These are phyloP conservation scores for Eulemur mongoz DNA, from an alignment of 2,797 vertebrate species.

Conservation along the genomic window DNA sequence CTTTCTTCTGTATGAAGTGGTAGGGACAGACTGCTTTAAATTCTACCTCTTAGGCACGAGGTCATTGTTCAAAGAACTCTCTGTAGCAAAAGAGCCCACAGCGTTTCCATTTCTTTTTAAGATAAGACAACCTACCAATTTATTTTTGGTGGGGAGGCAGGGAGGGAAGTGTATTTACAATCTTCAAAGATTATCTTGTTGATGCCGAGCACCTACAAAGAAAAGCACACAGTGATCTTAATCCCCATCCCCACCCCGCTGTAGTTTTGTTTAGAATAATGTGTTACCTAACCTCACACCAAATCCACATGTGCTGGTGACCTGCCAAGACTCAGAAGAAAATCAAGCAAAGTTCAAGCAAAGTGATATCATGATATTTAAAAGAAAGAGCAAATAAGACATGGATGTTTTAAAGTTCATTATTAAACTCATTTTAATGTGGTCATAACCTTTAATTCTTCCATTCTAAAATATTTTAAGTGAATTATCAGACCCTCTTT, in stretches of 20 bases:
- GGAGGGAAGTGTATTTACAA: neutral
- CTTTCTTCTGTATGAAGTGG: neutral
- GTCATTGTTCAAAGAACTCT: neutral
- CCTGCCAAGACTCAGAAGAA: neutral
- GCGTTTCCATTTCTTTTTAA: neutral
- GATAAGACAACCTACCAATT: neutral
- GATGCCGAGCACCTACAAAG: neutral
- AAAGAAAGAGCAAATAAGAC: neutral
- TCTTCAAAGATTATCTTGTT: neutral
- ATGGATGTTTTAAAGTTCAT: neutral
- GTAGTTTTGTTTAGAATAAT: neutral
- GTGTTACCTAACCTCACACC: neutral
- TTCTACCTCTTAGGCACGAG: neutral
- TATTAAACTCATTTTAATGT: neutral
- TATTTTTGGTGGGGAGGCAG: neutral
- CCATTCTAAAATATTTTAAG: neutral
- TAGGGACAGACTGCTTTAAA: neutral
- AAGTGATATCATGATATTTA: neutral
- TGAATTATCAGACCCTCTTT: neutral
- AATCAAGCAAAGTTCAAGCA: neutral
- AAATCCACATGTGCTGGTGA: neutral
- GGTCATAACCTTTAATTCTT: neutral
- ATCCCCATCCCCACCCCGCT: rapidly evolving
- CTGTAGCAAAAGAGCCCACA: neutral
- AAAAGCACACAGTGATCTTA: neutral